Evolutionary conservation across 1,140 invertebrate genomes (phyloP), one percentile per base, ranked within the genome.

Genomic region (Archegozetes longisetosus): DNA sequence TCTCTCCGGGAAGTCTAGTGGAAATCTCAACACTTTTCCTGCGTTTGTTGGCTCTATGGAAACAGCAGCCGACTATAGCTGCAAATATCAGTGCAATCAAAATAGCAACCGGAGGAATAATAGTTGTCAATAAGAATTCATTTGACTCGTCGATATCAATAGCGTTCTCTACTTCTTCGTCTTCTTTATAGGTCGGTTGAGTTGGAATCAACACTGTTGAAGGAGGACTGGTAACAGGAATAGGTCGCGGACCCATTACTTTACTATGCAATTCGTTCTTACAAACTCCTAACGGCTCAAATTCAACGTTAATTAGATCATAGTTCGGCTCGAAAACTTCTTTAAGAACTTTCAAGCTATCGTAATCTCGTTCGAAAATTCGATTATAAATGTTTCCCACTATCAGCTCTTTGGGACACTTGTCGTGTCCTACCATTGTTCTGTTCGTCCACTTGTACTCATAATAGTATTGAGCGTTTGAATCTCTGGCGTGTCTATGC

Each of bases 401-500:
- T 24, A 62, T 62, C 14, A n/a, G 12, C 2, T 40, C 48, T 20
- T 24, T 27, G 0, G 61, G 61, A 59, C 61, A 62, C 17, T 22
- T 26, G 12, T 50, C 25, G 25, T 50, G 12, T 13, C 24, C 49
- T 14, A 50, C 47, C 6, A 58, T 25, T 17, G 61, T 29, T 27
- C 55, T 46, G 28, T 62, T 62, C 3, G 61, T 62, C 61, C 61
- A 62, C 12, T 52, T 40, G 28, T 49, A 58, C 49, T 62, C 61
- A 32, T 58, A 62, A 23, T 24, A 58, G 24, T 58, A 58, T 29
- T 50, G 24, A 20, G 20, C 24, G 2, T 23, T 52, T 52, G 24
- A 22, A 52, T 25, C 24, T 52, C 20, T 52, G 12, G 20, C 24
- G 24, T 52, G n/a, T 20, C 24, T 14, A 48, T 48, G 1, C 17